These are phyloP conservation scores for Apus apus DNA, from an alignment of 2,113 vertebrate species.

Conservation along the genomic window DNA sequence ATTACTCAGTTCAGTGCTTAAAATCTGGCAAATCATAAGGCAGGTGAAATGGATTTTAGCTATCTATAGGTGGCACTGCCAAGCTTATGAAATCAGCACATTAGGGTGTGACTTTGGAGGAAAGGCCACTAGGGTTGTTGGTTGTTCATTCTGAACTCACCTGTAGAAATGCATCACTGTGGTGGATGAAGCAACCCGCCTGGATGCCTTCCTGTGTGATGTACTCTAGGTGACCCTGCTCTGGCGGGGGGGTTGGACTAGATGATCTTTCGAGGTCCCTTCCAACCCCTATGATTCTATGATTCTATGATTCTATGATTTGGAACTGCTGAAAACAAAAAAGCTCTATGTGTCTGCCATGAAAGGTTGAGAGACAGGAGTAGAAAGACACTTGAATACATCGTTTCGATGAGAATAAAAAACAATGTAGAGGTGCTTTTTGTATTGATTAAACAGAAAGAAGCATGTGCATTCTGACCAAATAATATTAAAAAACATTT, in stretches of 20 bases:
- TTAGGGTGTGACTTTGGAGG: background rate
- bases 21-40: background rate
- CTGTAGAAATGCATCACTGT: background rate
- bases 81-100: background rate
- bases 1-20: background rate
- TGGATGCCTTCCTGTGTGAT: too few species aligned
- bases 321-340: background rate
- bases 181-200: background rate
- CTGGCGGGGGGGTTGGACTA: too few species aligned
- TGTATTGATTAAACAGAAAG: background rate
- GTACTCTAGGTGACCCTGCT: too few species aligned
- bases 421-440: background rate
- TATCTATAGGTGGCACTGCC: background rate
- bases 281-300: too few species aligned
- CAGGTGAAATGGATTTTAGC: background rate
- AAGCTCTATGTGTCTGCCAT: background rate
- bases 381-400: background rate
- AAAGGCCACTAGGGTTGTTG: background rate
- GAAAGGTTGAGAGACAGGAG: background rate
- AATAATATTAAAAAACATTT: background rate
- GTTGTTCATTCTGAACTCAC: background rate
- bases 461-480: background rate
- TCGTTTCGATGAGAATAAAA: background rate
- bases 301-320: too few species aligned
- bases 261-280: too few species aligned